Base-by-base conservation (phyloP, 1,140 invertebrate genomes). In the Drosophila athabasca region DNA sequence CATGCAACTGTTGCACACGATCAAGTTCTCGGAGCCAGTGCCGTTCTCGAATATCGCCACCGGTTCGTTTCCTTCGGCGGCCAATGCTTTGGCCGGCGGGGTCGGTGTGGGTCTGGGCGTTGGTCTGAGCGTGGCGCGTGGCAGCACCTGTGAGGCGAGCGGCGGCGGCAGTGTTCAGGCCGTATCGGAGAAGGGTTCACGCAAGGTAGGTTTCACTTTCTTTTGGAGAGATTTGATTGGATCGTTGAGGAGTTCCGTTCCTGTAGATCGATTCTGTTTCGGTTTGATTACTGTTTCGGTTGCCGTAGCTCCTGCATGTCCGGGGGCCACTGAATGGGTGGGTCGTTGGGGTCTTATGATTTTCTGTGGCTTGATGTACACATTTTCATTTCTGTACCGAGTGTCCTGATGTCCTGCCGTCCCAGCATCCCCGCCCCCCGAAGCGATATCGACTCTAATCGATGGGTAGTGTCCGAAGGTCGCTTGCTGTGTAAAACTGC, bases 1-100 rank as follows among this genome's bases (percentile, higher is more conserved):
- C 13, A 96, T 98, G 65, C 96, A 97, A 88, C 93, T 98, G 51
- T 94, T 98, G 50, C 97, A 97, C 92, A 96, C 96, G 15, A 97
- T 98, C 79, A 97, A 97, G 91, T 98, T 97, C 92, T 97, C 96
- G 65, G 96, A 97, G 77, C 97, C 97, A 90, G 96, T 97, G 50
- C 97, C 97, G 1, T 98, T 98, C 92, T 96, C 96, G 54, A 97
- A 98, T 92, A 97, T 98, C 93, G 95, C 96, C 54, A 94, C 95
- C 39, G 91, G 90, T 7, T 91, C 91, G 24, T 91, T 92, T 59
- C 92, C 92, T 3, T 84, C 89, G 31, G 64, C 91, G 35, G 89
- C 76, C 26, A 82, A 76, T 15, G 84, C 80, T 1, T 35, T 85
- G 4, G 81, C 62, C 7, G 80, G 72, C 35, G 90, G 75, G 3